phyloP scores from a whole-genome alignment of 2,888 invertebrate genomes.

The Deilephila elpenor region DNA sequence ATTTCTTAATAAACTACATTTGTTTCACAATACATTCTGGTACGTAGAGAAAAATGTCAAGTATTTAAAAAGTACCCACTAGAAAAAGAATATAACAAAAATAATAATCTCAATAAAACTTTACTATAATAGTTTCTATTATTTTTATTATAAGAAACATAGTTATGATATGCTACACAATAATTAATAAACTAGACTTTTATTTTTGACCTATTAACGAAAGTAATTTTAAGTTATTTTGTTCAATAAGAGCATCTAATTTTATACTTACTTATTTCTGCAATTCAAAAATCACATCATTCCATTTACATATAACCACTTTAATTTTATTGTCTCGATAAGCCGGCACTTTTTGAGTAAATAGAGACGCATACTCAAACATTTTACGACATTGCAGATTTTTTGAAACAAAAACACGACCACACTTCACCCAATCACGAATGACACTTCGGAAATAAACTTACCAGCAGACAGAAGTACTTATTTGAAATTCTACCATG shows the following conservation, averaged over 20 bases:
- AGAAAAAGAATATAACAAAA: too few species aligned
- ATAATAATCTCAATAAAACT: too few species aligned
- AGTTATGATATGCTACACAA: neutral
- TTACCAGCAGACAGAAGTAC: conserved; percentile 19
- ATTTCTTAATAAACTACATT: too few species aligned
- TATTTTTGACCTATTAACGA: neutral
- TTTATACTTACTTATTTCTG: conserved; percentile 11
- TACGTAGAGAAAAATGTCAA: too few species aligned
- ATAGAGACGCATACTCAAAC: conserved; percentile 58
- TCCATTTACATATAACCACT: conserved; percentile 58
- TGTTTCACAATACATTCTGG: too few species aligned
- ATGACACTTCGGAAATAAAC: conserved; percentile 50
- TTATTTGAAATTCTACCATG: neutral
- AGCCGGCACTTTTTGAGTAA: conserved; percentile 45
- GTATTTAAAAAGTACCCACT: too few species aligned
- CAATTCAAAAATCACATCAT: conserved; percentile 47
- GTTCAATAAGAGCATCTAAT: neutral
- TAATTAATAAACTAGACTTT: neutral
- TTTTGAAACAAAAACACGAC: conserved; percentile 67
- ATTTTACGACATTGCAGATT: conserved; percentile 65
- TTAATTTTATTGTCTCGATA: conserved; percentile 51
- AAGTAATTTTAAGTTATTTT: conserved; percentile 6
- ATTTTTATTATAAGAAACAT: neutral
- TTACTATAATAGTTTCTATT: too few species aligned
- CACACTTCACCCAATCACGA: conserved; percentile 51